Percentiles rank a stretch among this genome's conserved stretches.
Conservation (phyloP, 2,888 invertebrate genomes). For the Parapristionchus giblindavisi region DNA sequence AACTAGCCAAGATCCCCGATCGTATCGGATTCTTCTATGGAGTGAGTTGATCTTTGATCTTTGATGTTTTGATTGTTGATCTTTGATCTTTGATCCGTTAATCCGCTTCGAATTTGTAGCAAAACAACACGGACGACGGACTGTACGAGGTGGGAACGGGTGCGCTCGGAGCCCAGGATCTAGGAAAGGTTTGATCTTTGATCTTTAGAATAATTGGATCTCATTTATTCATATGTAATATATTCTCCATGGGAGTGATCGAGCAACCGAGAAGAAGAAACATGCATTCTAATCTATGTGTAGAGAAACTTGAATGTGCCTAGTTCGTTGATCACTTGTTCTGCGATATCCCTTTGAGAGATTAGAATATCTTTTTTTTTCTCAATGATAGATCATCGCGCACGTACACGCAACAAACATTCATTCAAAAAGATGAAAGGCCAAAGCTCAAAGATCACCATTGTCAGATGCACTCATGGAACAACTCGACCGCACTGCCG, state of each 20-base stretch:
- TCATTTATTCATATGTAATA: too few relatives aligned
- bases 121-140: constrained; percentile 66
- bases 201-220: too few relatives aligned
- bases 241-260: too few relatives aligned
- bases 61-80: background rate
- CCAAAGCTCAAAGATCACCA: too few relatives aligned
- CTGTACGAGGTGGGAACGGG: constrained; percentile 64
- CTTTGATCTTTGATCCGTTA: too few relatives aligned
- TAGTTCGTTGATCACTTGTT: too few relatives aligned
- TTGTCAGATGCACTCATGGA: constrained; percentile 59
- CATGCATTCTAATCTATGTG: background rate
- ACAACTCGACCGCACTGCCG: constrained; percentile 55
- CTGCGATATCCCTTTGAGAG: background rate
- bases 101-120: constrained; percentile 49
- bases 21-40: constrained; percentile 66
- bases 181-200: constrained; percentile 52
- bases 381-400: too few relatives aligned
- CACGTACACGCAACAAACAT: too few relatives aligned
- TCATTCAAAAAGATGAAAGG: too few relatives aligned
- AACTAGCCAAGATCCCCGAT: constrained; percentile 53
- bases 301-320: too few relatives aligned
- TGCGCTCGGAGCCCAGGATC: constrained; percentile 43
- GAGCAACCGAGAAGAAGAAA: too few relatives aligned
- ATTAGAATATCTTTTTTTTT: too few relatives aligned
- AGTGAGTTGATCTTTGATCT: constrained; percentile 39